Evolutionary conservation across 2,888 invertebrate genomes (phyloP), one percentile per base, ranked within the genome.

Genomic region (Tetragonisca angustula): DNA sequence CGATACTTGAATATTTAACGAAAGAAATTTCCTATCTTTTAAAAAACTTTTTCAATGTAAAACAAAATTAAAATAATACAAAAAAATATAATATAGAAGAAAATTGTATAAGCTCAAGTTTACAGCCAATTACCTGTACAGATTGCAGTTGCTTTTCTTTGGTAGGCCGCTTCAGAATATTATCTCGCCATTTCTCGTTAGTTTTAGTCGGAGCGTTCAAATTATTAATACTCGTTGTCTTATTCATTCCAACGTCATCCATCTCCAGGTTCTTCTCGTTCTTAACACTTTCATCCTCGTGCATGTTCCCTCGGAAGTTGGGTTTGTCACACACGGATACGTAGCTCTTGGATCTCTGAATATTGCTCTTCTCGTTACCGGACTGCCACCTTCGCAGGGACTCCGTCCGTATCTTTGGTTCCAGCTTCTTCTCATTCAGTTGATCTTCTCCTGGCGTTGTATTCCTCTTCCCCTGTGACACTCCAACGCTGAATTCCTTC

Each of bases 131-230:
- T 87, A 93, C 93, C 92, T 93, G 92, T 78, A 93, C 85, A 70
- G 94, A 94, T 81, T 94, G 92, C 77, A 94, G 87, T 81, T 94
- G 92, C 64, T 91, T 93, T 76, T 94, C 93, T 78, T 91, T 90
- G 59, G 91, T 89, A 27, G 92, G 92, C n/a, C 90, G 90, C 65
- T 92, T 93, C 68, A 93, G 79, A 71, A 92, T 91, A 61, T 92
- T 93, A 2, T 93, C 93, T 71, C 93, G 86, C 93, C 93, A 94
- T 56, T 92, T 93, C 52, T 93, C 93, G 15, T 92, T 92, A 70
- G 75, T 86, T 50, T 83, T 88, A 6, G 87, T 70, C 11, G 74
- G 68, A 0, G 91, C 87, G 80, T 90, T 93, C 77, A 93, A 83
- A 70, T 90, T 93, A 0, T 89, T 92, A n/a, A 92, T 80, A 59